Percentiles rank a stretch among this genome's conserved stretches.
Conservation (phyloP, 30 jellyfish, hydroid and myxozoan species). For the Phacellophora camtschatica region DNA sequence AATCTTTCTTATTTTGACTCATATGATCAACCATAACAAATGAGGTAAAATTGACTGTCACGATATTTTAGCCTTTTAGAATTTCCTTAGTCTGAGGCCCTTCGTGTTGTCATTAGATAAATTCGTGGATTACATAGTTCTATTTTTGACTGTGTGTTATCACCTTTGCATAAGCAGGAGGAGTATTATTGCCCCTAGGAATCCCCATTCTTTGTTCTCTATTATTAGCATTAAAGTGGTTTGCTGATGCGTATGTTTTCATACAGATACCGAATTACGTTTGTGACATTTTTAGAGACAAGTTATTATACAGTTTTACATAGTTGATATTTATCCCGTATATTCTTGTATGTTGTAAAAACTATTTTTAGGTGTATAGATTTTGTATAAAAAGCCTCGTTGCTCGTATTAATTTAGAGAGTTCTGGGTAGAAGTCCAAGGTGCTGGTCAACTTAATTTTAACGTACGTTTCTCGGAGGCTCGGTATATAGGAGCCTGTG, state of each 20-base stretch:
- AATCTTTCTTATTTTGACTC: too few species aligned
- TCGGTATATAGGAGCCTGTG: not conserved
- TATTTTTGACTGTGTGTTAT: not conserved
- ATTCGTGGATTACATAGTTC: not conserved
- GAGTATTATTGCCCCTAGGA: not conserved
- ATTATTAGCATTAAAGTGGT: not conserved
- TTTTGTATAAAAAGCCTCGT: not conserved
- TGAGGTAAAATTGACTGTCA: too few species aligned
- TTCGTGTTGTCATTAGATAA: not conserved
- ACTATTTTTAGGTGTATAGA: not conserved
- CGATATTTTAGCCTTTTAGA: too few species aligned
- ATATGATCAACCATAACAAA: too few species aligned
- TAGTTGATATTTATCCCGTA: not conserved
- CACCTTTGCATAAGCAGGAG: not conserved
- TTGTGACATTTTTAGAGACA: not conserved
- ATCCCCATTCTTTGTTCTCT: not conserved
- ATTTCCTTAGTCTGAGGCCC: not conserved
- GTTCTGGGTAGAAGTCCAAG: too few species aligned
- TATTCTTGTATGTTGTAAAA: not conserved
- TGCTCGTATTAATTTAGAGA: too few species aligned
- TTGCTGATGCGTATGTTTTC: too few species aligned
- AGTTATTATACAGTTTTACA: too few species aligned
- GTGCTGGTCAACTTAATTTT: not conserved
- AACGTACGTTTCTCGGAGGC: not conserved
- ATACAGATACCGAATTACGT: not conserved